A percentile compares a stretch with the other conserved stretches of the same genome.
Conservation (phyloP, 2,797 vertebrate species). For the Ctenochaetus hawaiiensis region DNA sequence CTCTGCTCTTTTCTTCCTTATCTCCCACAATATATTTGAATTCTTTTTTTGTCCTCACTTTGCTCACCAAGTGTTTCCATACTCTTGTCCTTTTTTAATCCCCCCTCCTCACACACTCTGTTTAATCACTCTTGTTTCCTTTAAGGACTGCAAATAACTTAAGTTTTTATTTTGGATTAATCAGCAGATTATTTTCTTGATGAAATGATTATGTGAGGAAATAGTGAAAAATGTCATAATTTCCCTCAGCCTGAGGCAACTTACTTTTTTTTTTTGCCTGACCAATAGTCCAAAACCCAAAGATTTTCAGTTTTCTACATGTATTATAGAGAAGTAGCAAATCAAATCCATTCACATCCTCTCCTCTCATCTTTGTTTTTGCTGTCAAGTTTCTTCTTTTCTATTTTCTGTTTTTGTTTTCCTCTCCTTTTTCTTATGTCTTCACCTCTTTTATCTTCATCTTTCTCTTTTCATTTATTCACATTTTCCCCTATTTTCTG, state of each 20-base stretch:
- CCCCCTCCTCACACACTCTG: neutral
- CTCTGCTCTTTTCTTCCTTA: neutral
- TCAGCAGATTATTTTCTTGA: neutral
- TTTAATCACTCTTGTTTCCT: neutral
- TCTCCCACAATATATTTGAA: too few relatives aligned
- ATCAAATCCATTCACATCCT: neutral
- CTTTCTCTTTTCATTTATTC: neutral
- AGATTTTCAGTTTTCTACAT: neutral
- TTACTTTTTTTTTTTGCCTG: neutral
- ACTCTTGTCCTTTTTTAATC: constrained; percentile 3
- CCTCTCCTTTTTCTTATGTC: neutral
- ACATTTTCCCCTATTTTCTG: neutral
- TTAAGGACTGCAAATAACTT: neutral
- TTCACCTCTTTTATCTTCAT: neutral
- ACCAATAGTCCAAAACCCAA: neutral
- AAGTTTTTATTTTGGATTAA: neutral
- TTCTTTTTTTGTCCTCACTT: neutral
- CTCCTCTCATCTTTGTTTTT: neutral
- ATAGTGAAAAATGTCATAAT: neutral
- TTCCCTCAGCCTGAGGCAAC: neutral
- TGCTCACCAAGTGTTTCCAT: neutral
- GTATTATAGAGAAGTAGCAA: neutral
- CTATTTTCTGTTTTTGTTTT: neutral
- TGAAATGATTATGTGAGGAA: neutral
- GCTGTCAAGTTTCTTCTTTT: neutral